Percentiles rank a stretch among this genome's conserved stretches.
These are phyloP conservation scores for Aratinga solstitialis DNA, from an alignment of 2,797 vertebrate species.

Conservation along the genomic window DNA sequence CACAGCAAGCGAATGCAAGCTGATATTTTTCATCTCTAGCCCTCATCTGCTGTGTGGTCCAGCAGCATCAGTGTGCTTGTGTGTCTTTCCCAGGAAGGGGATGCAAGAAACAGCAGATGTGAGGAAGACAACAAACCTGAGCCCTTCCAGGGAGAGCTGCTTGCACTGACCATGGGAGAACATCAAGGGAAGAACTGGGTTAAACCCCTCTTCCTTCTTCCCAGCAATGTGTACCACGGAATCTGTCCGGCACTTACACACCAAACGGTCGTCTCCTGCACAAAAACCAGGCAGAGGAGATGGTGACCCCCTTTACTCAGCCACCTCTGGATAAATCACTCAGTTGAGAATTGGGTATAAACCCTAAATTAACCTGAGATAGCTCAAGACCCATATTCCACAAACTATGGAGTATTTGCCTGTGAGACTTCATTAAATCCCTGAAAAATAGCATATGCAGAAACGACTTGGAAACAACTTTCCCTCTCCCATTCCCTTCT, in stretches of 20 bases:
- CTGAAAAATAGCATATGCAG: not conserved
- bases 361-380: not conserved
- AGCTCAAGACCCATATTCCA: not conserved
- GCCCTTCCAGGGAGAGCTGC: not conserved
- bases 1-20: not conserved
- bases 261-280: not conserved
- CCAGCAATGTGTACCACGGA: accelerated
- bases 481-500: not conserved
- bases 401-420: not conserved
- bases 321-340: not conserved
- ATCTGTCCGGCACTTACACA: not conserved
- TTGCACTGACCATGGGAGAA: not conserved
- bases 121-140: not conserved
- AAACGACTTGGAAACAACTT: not conserved
- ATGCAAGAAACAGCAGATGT: not conserved
- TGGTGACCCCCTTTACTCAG: not conserved
- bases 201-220: not conserved
- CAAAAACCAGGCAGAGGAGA: not conserved
- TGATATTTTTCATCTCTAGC: not conserved
- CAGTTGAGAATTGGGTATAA: not conserved
- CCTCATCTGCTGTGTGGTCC: not conserved
- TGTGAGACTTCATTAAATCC: not conserved
- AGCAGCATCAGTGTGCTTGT: not conserved
- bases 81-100: not conserved
- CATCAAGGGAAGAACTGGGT: not conserved